Evolutionary conservation across 1,140 invertebrate genomes (phyloP).

Genomic region (Drosophila suzukii): DNA sequence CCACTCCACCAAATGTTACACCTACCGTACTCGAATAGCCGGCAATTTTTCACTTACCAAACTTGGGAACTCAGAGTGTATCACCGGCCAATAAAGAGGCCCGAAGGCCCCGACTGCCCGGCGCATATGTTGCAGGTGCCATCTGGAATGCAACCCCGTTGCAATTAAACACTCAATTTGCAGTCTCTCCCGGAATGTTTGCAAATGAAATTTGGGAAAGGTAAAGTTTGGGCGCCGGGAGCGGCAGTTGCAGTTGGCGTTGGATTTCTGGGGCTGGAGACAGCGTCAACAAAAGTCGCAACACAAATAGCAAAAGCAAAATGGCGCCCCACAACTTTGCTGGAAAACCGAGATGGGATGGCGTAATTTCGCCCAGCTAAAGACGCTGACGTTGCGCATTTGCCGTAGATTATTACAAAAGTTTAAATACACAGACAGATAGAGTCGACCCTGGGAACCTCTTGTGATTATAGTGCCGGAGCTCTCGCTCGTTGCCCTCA

Average conservation of each 20-base stretch:
- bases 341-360: background rate
- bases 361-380: slow-evolving; percentile 31
- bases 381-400: slow-evolving; percentile 74
- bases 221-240: slow-evolving; percentile 66
- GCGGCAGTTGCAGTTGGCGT: slow-evolving; percentile 24
- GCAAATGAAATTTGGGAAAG: slow-evolving; percentile 76
- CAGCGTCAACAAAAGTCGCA: slow-evolving; percentile 75
- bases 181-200: slow-evolving; percentile 63
- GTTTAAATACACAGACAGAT: slow-evolving; percentile 76
- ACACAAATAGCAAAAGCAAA: slow-evolving; percentile 77
- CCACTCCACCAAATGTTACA: too few species aligned
- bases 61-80: background rate
- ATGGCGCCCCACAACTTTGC: slow-evolving; percentile 68
- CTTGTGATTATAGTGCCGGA: slow-evolving; percentile 48
- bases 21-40: background rate
- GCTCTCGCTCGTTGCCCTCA: slow-evolving; percentile 47
- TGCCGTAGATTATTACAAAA: slow-evolving; percentile 79
- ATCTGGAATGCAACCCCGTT: slow-evolving; percentile 56
- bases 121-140: slow-evolving; percentile 60
- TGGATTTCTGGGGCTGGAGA: slow-evolving; percentile 33
- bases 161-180: slow-evolving; percentile 79
- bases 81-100: slow-evolving; percentile 3
- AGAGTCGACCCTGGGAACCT: slow-evolving; percentile 42
- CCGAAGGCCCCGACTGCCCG: slow-evolving; percentile 14
- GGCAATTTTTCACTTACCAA: background rate